phyloP scores from a whole-genome alignment of 2,888 invertebrate species.

The Diogma glabrata region DNA sequence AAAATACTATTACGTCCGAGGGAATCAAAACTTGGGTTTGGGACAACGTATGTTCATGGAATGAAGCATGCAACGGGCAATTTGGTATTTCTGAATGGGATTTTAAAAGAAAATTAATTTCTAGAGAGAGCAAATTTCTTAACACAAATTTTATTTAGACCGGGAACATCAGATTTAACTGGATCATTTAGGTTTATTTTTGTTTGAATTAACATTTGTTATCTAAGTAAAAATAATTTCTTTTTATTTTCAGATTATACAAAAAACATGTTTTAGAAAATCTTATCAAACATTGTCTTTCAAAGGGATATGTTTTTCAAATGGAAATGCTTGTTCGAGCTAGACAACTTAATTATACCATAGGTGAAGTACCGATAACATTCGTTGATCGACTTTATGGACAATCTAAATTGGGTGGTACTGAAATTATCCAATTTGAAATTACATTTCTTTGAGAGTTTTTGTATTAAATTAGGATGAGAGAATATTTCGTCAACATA shows the following conservation, averaged over 20 bases:
- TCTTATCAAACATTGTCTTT: slow-evolving; percentile 78
- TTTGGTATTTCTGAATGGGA: slow-evolving; percentile 99
- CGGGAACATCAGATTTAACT: slow-evolving; percentile 91
- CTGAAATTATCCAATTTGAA: slow-evolving; percentile 91
- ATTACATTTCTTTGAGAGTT: too few relatives aligned
- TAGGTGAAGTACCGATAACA: slow-evolving; percentile 93
- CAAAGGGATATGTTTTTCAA: slow-evolving; percentile 98
- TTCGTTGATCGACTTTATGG: slow-evolving; percentile 99
- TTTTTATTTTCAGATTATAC: too few relatives aligned
- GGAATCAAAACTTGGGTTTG: slow-evolving; percentile 86
- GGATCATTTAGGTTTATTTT: slow-evolving; percentile 96
- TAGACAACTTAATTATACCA: slow-evolving; percentile 67
- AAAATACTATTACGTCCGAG: slow-evolving; percentile 83
- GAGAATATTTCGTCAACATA: too few relatives aligned
- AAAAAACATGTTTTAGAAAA: slow-evolving; percentile 78
- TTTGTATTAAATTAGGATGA: too few relatives aligned
- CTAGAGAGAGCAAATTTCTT: slow-evolving; percentile 87
- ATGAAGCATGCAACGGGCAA: slow-evolving; percentile 92
- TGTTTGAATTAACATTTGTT: too few relatives aligned
- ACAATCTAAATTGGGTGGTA: slow-evolving; percentile 91
- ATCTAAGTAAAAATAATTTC: too few relatives aligned
- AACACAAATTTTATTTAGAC: slow-evolving; percentile 80
- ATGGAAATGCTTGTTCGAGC: slow-evolving; percentile 99
- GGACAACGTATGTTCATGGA: slow-evolving; percentile 96
- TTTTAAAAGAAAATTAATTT: slow-evolving; percentile 82